Conservation (phyloP, 1,140 invertebrate genomes). For the Bombyx mandarina region DNA sequence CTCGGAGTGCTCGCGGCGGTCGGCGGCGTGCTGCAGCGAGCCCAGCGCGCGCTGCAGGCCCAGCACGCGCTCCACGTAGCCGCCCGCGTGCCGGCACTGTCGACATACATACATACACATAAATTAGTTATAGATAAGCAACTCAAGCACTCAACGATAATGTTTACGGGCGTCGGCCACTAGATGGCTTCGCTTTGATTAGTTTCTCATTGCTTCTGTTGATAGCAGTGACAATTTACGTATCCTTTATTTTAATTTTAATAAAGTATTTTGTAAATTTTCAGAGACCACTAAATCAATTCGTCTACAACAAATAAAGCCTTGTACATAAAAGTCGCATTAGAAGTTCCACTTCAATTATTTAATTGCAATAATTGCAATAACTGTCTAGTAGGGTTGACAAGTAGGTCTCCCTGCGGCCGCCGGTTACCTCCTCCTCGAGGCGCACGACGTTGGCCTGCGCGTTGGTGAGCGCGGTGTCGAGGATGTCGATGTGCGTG, state of each 20-base stretch:
- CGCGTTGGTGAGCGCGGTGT: conserved; percentile 91
- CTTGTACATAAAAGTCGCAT: background rate
- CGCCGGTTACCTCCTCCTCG: conserved; percentile 83
- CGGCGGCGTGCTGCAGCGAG: conserved; percentile 86
- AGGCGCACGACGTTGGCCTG: conserved; percentile 90
- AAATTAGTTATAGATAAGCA: too few species aligned
- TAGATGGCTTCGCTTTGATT: too few species aligned
- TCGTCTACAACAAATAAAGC: background rate
- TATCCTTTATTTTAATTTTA: background rate
- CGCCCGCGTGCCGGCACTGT: conserved; percentile 82
- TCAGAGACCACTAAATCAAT: too few species aligned
- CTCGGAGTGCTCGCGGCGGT: conserved; percentile 88
- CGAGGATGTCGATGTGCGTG: conserved; percentile 93
- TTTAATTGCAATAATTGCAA: too few species aligned
- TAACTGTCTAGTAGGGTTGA: too few species aligned
- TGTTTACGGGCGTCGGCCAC: too few species aligned
- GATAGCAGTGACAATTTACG: background rate
- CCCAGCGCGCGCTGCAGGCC: conserved; percentile 87
- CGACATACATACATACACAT: background rate
- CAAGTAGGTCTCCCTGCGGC: too few species aligned
- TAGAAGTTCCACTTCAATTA: too few species aligned
- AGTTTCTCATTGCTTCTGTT: too few species aligned
- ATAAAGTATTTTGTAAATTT: too few species aligned
- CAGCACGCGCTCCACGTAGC: conserved; percentile 86
- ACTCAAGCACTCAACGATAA: too few species aligned